These are phyloP conservation scores for Charina bottae DNA, from an alignment of 2,113 vertebrate species.

Conservation along the genomic window DNA sequence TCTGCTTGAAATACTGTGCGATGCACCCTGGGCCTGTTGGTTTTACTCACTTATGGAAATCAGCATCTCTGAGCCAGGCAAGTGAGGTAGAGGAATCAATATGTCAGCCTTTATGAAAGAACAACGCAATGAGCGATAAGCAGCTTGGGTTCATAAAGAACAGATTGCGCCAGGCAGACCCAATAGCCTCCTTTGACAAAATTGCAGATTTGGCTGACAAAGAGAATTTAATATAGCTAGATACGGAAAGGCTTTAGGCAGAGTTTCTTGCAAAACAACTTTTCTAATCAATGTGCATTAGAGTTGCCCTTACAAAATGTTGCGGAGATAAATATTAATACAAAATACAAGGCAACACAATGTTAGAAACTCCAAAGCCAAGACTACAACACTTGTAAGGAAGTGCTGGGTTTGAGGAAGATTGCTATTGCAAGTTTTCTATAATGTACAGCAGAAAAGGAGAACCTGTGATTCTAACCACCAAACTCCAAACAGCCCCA, in stretches of 20 bases:
- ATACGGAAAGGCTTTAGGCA: slow-evolving; percentile 5
- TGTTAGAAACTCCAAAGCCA: not conserved
- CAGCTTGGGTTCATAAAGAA: slow-evolving; percentile 35
- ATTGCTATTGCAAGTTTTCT: not conserved
- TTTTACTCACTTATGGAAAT: slow-evolving; percentile 3
- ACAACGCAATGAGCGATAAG: slow-evolving; percentile 24
- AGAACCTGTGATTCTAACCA: not conserved
- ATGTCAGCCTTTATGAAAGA: slow-evolving; percentile 21
- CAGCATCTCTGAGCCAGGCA: not conserved
- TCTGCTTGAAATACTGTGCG: not conserved
- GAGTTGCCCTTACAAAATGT: not conserved
- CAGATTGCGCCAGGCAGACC: slow-evolving; percentile 21
- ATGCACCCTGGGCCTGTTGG: not conserved
- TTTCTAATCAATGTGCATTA: not conserved
- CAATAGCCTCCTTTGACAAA: slow-evolving; percentile 16
- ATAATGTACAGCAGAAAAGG: not conserved
- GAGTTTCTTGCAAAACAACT: not conserved
- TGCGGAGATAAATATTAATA: slow-evolving; percentile 11
- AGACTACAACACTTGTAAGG: not conserved
- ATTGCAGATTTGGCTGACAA: slow-evolving; percentile 43
- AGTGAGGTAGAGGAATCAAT: slow-evolving; percentile 8
- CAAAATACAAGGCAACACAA: not conserved
- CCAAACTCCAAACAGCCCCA: not conserved
- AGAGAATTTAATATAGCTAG: slow-evolving; percentile 30
- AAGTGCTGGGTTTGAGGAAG: not conserved